Conservation (phyloP, 92 coral and sea anemone species). For the Micromussa lordhowensis region DNA sequence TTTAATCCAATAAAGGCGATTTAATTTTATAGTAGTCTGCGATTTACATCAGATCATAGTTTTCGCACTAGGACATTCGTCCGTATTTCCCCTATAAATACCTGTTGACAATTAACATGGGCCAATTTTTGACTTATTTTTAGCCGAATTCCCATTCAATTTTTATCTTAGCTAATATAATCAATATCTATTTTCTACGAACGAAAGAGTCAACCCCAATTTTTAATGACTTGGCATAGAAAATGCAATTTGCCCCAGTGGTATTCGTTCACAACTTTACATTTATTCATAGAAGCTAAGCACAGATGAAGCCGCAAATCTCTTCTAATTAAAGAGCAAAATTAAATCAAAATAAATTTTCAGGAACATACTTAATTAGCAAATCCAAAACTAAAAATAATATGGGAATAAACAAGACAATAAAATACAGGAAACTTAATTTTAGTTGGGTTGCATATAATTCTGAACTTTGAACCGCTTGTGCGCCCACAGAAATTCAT, state of each 20-base stretch:
- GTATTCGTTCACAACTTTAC: neutral
- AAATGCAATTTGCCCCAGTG: neutral
- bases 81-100: neutral
- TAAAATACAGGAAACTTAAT: neutral
- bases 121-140: neutral
- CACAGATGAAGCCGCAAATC: neutral
- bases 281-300: neutral
- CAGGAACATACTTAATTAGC: neutral
- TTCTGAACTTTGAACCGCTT: neutral
- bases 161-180: neutral
- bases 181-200: neutral
- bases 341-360: neutral
- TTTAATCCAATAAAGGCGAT: neutral
- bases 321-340: neutral
- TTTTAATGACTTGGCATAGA: neutral
- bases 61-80: neutral
- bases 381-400: conserved; percentile 3
- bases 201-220: neutral
- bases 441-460: neutral
- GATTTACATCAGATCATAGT: neutral
- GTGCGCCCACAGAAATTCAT: neutral
- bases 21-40: neutral
- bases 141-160: neutral
- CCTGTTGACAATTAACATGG: neutral
- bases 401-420: neutral